A percentile compares a stretch with the other conserved stretches of the same genome.
phyloP scores from a whole-genome alignment of 2,797 vertebrate species.

The Gambelia wislizenii region DNA sequence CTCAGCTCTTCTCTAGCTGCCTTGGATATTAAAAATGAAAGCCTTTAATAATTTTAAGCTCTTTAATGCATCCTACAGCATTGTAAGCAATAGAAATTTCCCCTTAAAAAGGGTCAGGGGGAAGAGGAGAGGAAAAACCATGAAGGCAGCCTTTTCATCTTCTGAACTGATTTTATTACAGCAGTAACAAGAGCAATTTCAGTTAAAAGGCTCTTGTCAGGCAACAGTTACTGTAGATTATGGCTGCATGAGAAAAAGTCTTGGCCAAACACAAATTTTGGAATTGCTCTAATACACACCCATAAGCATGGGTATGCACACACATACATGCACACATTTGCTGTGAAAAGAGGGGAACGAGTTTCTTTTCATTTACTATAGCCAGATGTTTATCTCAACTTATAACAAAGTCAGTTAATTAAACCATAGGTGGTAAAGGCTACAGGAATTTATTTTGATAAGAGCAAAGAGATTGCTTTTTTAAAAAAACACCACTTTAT shows the following conservation, averaged over 20 bases:
- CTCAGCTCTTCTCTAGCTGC: conserved; percentile 5
- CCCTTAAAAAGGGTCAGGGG: conserved; percentile 36
- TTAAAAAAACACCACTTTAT: not conserved
- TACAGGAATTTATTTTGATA: conserved; percentile 21
- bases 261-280: conserved; percentile 56
- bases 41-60: conserved; percentile 42
- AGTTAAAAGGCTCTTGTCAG: conserved; percentile 74
- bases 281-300: conserved; percentile 23
- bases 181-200: conserved; percentile 75
- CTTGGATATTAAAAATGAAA: conserved; percentile 62
- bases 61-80: conserved; percentile 63
- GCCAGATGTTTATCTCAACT: conserved; percentile 32
- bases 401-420: conserved; percentile 37
- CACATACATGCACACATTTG: not conserved
- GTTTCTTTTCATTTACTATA: not conserved
- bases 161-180: conserved; percentile 74
- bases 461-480: conserved; percentile 13
- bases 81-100: conserved; percentile 45
- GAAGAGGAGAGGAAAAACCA: conserved; percentile 46
- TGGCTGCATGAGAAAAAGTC: conserved; percentile 54
- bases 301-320: not conserved
- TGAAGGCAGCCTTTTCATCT: conserved; percentile 72
- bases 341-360: conserved; percentile 4
- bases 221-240: conserved; percentile 70
- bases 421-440: not conserved